Evolutionary conservation across 2,888 invertebrate genomes (phyloP), one percentile per base, ranked within the genome.

Genomic region (Meiosimyza platycephala): DNA sequence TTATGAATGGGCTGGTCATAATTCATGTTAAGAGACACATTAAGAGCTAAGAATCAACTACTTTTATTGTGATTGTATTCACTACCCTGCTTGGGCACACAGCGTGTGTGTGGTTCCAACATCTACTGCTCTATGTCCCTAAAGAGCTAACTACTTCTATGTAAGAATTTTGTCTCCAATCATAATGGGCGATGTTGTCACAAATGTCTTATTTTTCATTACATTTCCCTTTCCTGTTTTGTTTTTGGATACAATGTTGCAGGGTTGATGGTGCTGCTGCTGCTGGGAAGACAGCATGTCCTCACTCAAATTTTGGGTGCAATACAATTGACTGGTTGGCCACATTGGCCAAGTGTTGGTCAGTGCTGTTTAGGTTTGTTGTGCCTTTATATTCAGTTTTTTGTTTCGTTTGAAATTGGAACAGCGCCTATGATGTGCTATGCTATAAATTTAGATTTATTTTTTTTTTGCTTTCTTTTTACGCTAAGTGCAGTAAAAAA

Each of bases 151-250:
- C 40, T 40, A 9, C 9, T 40, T 40, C 1, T 40, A 7, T 9
- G 40, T 28, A 40, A 40, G 9, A 47, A 16, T 16, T 67, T 33
- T 33, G 33, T 52, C 62, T 22, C 70, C 70, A 70, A 70, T 70
- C 63, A 70, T 70, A 70, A 70, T 70, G 70, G 70, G 70, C 63
- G 62, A 70, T 70, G 70, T 62, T 70, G 70, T 70, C 70, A 70
- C 18, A 48, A 48, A 59, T 9, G 22, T 67, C 57, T 47, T 40
- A 68, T 57, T 57, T 57, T 57, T 28, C 2, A 22, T 7, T 40
- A 3, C 57, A 57, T 68, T 68, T 68, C 68, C 68, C 59, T 48
- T 68, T 68, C 68, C 68, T 55, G 68, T 48, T 57, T 48, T 22
- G 57, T 22, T 59, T 28, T 13, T 55, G 40, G n/a, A 28, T 16